phyloP scores from a whole-genome alignment of 1,140 invertebrate genomes.

The Pogonomyrmex barbatus region DNA sequence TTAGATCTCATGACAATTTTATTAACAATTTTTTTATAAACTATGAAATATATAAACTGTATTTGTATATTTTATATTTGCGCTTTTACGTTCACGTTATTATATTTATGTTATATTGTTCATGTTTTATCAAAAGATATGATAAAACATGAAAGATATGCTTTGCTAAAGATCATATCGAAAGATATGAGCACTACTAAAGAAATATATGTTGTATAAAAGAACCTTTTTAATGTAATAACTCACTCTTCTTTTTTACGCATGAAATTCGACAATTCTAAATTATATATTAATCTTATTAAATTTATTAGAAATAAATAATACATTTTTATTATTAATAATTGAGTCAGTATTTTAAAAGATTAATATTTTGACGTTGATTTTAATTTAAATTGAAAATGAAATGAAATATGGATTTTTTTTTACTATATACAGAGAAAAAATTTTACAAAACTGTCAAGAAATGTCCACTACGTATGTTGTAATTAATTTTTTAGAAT shows the following conservation, averaged over 20 bases:
- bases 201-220: too few species aligned
- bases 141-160: too few species aligned
- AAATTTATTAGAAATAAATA: background rate
- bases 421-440: background rate
- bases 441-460: constrained; percentile 15
- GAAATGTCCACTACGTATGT: background rate
- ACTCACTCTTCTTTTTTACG: background rate
- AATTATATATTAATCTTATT: constrained; percentile 7
- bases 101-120: constrained; percentile 14
- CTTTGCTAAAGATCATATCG: too few species aligned
- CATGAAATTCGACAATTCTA: background rate
- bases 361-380: constrained; percentile 1
- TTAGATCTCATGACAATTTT: constrained; percentile 48
- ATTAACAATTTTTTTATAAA: constrained; percentile 47
- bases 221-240: background rate
- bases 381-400: background rate
- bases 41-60: constrained; percentile 24
- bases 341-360: background rate
- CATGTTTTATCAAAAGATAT: constrained; percentile 52
- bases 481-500: constrained; percentile 5
- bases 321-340: constrained; percentile 5
- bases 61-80: constrained; percentile 34
- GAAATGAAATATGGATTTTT: background rate
- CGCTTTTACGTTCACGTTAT: background rate
- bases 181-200: too few species aligned